These are phyloP conservation scores for Spinibarbus caldwelli DNA, from an alignment of 2,797 vertebrate species.

Conservation along the genomic window DNA sequence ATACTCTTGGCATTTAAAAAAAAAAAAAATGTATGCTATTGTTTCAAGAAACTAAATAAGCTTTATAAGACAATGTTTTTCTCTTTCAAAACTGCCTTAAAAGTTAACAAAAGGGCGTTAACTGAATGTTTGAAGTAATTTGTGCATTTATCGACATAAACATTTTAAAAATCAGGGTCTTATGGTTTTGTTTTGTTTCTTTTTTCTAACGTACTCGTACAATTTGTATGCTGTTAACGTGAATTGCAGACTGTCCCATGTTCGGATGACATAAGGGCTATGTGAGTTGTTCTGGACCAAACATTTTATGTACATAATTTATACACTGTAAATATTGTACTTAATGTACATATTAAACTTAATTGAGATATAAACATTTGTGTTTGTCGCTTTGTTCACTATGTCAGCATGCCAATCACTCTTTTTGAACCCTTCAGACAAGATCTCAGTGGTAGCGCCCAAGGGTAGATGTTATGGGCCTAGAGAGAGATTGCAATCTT, in stretches of 20 bases:
- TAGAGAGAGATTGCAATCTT: constrained; percentile 70
- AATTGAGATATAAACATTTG: constrained; percentile 61
- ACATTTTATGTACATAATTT: constrained; percentile 78
- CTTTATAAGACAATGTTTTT: constrained; percentile 77
- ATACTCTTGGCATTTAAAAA: constrained; percentile 33
- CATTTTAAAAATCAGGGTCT: constrained; percentile 71
- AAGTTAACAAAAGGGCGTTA: constrained; percentile 62
- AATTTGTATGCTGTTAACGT: constrained; percentile 67
- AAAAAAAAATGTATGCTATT: constrained; percentile 57
- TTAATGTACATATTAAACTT: constrained; percentile 87
- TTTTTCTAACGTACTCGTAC: constrained; percentile 51
- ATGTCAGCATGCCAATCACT: background rate
- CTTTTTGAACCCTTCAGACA: background rate
- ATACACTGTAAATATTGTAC: constrained; percentile 87
- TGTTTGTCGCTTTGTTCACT: constrained; percentile 4
- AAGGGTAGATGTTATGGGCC: constrained; percentile 43
- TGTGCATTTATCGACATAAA: constrained; percentile 62
- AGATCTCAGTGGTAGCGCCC: background rate
- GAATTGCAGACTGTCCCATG: constrained; percentile 72
- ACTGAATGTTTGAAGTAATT: constrained; percentile 66
- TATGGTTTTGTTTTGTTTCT: constrained; percentile 12
- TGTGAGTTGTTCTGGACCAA: constrained; percentile 70
- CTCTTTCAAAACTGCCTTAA: constrained; percentile 71
- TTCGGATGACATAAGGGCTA: constrained; percentile 82
- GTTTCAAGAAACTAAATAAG: constrained; percentile 68